phyloP scores from a whole-genome alignment of 2,797 vertebrate species.

The Poecile montanus region DNA sequence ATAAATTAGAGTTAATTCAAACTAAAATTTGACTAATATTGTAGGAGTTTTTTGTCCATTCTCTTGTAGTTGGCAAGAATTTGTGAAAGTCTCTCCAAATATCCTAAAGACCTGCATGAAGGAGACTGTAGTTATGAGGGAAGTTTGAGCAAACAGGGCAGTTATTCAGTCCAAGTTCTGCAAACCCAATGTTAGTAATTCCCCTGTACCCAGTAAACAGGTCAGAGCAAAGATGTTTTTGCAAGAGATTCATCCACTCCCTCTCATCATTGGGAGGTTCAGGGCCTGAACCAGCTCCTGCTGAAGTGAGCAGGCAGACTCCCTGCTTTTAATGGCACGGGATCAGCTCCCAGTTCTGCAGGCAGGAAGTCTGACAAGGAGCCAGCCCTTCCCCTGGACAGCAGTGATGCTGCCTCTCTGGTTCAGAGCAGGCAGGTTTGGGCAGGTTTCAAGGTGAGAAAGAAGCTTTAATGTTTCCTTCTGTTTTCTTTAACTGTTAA shows the following conservation, averaged over 20 bases:
- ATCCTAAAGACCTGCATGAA: neutral
- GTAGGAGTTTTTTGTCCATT: rapidly evolving
- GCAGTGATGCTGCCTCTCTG: rapidly evolving
- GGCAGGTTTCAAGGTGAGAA: neutral
- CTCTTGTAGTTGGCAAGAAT: neutral
- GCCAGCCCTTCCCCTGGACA: neutral
- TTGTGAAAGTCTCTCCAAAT: neutral
- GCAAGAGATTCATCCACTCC: neutral
- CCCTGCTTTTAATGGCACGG: neutral
- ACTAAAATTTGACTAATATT: neutral
- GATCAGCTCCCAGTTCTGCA: neutral
- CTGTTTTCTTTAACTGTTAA: neutral
- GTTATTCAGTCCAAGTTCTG: neutral
- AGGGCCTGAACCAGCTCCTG: neutral
- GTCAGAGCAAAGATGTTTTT: neutral
- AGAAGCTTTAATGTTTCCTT: neutral
- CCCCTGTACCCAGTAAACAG: neutral
- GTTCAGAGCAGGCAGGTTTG: neutral
- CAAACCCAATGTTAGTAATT: neutral
- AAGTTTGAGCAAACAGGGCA: neutral
- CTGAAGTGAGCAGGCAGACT: neutral
- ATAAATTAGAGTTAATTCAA: neutral
- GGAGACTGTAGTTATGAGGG: neutral
- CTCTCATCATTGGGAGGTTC: rapidly evolving
- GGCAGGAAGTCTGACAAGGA: neutral